Conservation (phyloP, 2,888 invertebrate species). For the Cerastoderma edule region DNA sequence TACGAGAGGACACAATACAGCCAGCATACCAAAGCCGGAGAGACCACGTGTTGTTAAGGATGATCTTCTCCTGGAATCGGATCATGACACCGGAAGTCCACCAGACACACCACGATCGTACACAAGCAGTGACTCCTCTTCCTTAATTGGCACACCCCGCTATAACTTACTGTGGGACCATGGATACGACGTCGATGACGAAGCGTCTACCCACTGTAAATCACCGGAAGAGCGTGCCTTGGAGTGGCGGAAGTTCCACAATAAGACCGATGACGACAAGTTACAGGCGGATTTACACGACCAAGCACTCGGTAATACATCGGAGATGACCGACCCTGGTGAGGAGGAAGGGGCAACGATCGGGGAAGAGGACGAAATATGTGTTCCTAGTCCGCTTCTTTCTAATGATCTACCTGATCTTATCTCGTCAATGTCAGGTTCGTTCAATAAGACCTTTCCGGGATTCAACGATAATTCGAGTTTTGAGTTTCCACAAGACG, state of each 20-base stretch:
- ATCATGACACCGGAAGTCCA: constrained; percentile 33
- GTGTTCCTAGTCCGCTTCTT: background rate
- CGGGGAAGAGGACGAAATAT: background rate
- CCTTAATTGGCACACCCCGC: constrained; percentile 38
- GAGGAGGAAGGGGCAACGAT: too few relatives aligned
- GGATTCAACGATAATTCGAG: too few relatives aligned
- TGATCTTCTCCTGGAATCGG: background rate
- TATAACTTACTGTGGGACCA: constrained; percentile 51
- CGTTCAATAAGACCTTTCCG: background rate
- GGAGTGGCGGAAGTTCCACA: constrained; percentile 46
- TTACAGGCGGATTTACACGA: constrained; percentile 39
- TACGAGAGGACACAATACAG: too few relatives aligned
- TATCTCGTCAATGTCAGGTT: constrained; percentile 31
- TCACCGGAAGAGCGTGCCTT: constrained; percentile 28
- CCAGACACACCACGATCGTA: constrained; percentile 33
- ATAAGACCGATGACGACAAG: constrained; percentile 60
- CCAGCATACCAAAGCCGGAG: too few relatives aligned
- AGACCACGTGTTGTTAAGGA: background rate
- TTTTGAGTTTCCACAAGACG: too few relatives aligned
- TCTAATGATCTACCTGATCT: constrained; percentile 37
- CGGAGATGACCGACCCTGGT: too few relatives aligned
- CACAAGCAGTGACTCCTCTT: constrained; percentile 25
- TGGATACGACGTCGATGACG: constrained; percentile 40
- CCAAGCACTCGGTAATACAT: too few relatives aligned
- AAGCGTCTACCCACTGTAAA: background rate